Evolutionary conservation across 1,140 invertebrate genomes (phyloP), one percentile per base, ranked within the genome.

Genomic region (Condylostylus longicornis): DNA sequence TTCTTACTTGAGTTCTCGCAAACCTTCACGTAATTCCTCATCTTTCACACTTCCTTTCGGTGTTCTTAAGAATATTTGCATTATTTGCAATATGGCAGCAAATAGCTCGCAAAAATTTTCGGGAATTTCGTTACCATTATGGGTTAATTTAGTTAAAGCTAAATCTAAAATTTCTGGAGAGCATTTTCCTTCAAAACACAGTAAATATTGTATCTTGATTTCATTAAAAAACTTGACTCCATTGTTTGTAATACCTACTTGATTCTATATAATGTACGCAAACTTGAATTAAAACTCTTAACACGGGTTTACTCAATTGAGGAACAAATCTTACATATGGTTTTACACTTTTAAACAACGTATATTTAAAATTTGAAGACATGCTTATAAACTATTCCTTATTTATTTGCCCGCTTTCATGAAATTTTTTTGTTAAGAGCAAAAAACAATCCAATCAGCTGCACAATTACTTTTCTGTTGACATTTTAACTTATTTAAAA

Each of bases 101-200:
- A 58, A 60, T 1, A 60, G 37, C 38, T 60, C 56, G 27, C 53
- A 59, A 40, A 60, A 60, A 20, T 59, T 50, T n/a, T 52, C 45
- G 0, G 57, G 57, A 15, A 59, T 49, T 35, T 53, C 45, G 8
- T 53, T 49, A 0, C 57, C 56, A 6, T 50, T 42, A 45, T 59
- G 55, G 18, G 48, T 51, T 13, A 60, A 35, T 47, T 60, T 60
- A 27, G 51, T 60, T n/a, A 59, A 42, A 12, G 57, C 57, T 12
- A 60, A 44, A 9, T 55, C 52, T 18, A 60, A 38, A 1, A 58
- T 50, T 27, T 59, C 54, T 0, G 54, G 45, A 5, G 56, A 53
- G 15, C 56, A 59, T 25, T 55, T 57, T 12, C 48, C 46, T n/a
- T n/a, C n/a, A n/a, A n/a, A n/a, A n/a, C n/a, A n/a, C n/a, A n/a